Evolutionary conservation across 2,888 invertebrate genomes (phyloP).

Genomic region (Machimus atricapillus): DNA sequence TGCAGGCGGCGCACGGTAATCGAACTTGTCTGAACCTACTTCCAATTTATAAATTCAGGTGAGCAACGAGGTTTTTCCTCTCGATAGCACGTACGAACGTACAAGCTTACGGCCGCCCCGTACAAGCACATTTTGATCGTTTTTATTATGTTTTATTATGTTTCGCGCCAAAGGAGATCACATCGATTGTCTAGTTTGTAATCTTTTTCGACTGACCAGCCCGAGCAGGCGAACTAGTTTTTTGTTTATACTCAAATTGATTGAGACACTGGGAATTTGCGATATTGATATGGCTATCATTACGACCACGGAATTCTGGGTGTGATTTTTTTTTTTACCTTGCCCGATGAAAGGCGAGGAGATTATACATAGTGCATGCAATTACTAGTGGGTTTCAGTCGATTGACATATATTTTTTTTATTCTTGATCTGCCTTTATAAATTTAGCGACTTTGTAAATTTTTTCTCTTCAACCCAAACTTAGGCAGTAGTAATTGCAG

Average conservation of each 20-base stretch:
- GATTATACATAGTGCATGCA: background rate
- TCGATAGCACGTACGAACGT: background rate
- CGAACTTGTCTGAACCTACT: slow-evolving; percentile 22
- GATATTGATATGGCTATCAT: background rate
- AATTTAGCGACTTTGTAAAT: background rate
- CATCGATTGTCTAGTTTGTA: background rate
- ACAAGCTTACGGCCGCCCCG: background rate
- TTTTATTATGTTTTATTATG: background rate
- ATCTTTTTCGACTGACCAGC: background rate
- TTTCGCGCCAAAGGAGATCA: background rate
- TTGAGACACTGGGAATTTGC: background rate
- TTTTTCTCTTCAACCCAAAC: background rate
- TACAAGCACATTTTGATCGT: background rate
- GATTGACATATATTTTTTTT: background rate
- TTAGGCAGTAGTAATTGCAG: background rate
- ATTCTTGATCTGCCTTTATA: background rate
- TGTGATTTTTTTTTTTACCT: background rate
- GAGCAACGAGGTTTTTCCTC: slow-evolving; percentile 2
- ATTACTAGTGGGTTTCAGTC: background rate
- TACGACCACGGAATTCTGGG: background rate
- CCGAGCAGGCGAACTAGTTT: background rate
- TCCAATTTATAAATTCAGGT: slow-evolving; percentile 20
- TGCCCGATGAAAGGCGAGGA: background rate
- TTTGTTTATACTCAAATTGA: background rate
- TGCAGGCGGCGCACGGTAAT: slow-evolving; percentile 4